Conservation (phyloP, 2,888 invertebrate genomes). For the Augochlorella aurata region DNA sequence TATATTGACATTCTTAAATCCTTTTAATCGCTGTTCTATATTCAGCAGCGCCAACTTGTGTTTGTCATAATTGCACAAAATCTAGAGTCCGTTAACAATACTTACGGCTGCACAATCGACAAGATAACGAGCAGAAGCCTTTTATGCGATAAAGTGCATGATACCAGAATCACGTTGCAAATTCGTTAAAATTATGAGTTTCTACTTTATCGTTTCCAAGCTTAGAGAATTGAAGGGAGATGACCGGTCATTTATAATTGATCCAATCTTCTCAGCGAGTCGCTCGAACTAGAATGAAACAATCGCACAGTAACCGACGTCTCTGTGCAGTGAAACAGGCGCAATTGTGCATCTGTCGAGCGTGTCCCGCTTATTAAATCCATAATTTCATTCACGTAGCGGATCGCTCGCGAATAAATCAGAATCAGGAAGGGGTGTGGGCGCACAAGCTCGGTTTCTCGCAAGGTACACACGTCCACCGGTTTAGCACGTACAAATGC, state of each 20-base stretch:
- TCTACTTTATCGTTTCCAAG: no score
- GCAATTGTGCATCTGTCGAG: conserved; percentile 26
- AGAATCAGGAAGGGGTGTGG: not conserved
- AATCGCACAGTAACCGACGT: not conserved
- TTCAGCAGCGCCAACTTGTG: no score
- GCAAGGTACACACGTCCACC: conserved; percentile 31
- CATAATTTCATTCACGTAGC: conserved; percentile 33
- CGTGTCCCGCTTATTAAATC: conserved; percentile 44
- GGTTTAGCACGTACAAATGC: conserved; percentile 40
- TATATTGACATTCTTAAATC: no score
- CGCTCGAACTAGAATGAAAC: not conserved
- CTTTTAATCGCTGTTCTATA: no score
- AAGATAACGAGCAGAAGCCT: not conserved
- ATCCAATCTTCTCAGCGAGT: not conserved
- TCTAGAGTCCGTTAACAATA: not conserved
- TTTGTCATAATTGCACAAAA: no score
- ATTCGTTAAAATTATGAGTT: not conserved
- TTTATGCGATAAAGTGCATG: not conserved
- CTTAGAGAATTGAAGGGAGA: not conserved
- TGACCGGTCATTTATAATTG: conserved; percentile 1
- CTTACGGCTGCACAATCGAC: not conserved
- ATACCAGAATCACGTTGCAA: not conserved
- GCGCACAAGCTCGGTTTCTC: conserved; percentile 1
- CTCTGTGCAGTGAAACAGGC: not conserved
- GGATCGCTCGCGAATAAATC: conserved; percentile 35